These are phyloP conservation scores for Muscicapa striata DNA, from an alignment of 2,797 vertebrate genomes.

Conservation along the genomic window DNA sequence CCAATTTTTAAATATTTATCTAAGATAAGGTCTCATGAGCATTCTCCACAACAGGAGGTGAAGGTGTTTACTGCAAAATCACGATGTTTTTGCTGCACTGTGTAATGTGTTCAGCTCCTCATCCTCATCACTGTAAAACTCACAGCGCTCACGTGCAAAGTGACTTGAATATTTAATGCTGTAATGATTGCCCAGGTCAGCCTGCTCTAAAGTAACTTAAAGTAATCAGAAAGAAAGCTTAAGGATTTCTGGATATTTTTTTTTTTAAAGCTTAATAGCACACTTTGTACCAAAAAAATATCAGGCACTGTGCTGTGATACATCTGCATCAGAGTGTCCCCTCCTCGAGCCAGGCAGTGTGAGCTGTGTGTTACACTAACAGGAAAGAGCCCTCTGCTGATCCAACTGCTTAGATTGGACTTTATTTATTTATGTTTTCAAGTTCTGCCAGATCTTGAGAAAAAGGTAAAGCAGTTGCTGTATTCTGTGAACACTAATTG, in stretches of 20 bases:
- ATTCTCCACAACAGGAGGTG: neutral
- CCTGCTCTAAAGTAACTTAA: slow-evolving; percentile 42
- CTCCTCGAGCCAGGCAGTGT: slow-evolving; percentile 59
- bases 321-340: slow-evolving; percentile 56
- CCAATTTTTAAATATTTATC: slow-evolving; percentile 12
- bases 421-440: slow-evolving; percentile 76
- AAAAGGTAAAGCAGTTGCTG: slow-evolving; percentile 67
- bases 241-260: slow-evolving; percentile 47
- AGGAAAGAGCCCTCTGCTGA: slow-evolving; percentile 15
- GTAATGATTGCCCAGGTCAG: slow-evolving; percentile 63
- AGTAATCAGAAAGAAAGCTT: slow-evolving; percentile 59
- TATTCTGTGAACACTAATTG: slow-evolving; percentile 71
- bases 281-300: slow-evolving; percentile 79
- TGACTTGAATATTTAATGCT: slow-evolving; percentile 71
- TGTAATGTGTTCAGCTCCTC: neutral
- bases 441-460: slow-evolving; percentile 70
- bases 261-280: slow-evolving; percentile 54
- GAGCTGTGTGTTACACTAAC: slow-evolving; percentile 49
- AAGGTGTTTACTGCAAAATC: neutral
- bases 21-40: neutral
- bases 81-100: slow-evolving; percentile 28
- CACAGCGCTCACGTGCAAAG: slow-evolving; percentile 48
- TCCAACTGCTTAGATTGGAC: slow-evolving; percentile 64
- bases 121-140: slow-evolving; percentile 41
- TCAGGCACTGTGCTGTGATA: slow-evolving; percentile 77